These are phyloP conservation scores for Junonia oenone DNA, from an alignment of 2,888 invertebrate genomes.

Conservation along the genomic window DNA sequence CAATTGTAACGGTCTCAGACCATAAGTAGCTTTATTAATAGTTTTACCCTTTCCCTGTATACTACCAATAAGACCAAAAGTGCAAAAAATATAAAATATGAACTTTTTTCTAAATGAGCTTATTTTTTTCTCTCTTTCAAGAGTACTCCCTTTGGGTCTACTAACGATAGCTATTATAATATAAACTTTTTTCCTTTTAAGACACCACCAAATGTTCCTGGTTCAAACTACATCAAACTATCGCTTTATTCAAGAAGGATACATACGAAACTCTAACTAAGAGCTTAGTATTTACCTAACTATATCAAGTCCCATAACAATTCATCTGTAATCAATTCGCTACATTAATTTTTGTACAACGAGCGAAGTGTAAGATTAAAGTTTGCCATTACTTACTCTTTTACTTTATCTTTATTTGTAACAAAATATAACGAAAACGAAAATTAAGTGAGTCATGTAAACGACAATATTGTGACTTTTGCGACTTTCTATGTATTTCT, in stretches of 20 bases:
- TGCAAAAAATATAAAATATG: constrained; percentile 4
- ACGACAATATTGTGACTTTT: too few species aligned
- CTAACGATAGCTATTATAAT: neutral
- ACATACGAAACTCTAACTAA: neutral
- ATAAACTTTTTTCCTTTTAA: neutral
- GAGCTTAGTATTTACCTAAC: neutral
- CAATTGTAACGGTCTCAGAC: constrained; percentile 4
- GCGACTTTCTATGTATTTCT: too few species aligned
- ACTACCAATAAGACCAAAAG: neutral
- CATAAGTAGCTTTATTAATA: constrained; percentile 28
- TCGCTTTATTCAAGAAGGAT: neutral
- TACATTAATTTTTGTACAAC: neutral
- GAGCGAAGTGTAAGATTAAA: neutral
- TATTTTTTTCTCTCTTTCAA: neutral
- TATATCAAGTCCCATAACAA: neutral
- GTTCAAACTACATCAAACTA: too few species aligned
- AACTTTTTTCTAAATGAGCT: constrained; percentile 1
- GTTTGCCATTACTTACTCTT: too few species aligned
- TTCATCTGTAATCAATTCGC: neutral
- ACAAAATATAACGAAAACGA: too few species aligned
- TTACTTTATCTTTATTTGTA: too few species aligned
- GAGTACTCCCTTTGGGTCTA: constrained; percentile 3
- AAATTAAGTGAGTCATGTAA: too few species aligned
- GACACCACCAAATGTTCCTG: neutral
- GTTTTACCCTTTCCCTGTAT: constrained; percentile 10